These are phyloP conservation scores for Neomonachus schauinslandi DNA, from an alignment of 2,113 vertebrate genomes.

Conservation along the genomic window DNA sequence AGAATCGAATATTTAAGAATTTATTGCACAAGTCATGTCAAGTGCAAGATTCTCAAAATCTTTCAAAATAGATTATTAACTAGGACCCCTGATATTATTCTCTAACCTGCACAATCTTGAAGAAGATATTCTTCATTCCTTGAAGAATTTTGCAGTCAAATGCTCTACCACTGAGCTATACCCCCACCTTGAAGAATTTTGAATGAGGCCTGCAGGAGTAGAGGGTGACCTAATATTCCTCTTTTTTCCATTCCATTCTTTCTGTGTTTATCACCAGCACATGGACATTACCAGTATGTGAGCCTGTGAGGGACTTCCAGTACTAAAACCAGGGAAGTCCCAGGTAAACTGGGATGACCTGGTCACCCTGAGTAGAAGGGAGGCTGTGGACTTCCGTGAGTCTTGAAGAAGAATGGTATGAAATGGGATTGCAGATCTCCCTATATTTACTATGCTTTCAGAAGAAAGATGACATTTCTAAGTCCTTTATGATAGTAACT, in stretches of 20 bases:
- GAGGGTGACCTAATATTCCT: neutral
- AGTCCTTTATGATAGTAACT: conserved; percentile 14
- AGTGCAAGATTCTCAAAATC: conserved; percentile 19
- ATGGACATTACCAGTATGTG: neutral
- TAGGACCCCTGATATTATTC: neutral
- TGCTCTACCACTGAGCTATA: too few relatives aligned
- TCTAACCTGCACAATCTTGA: neutral
- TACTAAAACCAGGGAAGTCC: neutral
- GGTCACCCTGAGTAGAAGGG: neutral
- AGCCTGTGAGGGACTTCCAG: neutral
- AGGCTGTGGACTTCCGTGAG: neutral
- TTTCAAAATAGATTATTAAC: neutral
- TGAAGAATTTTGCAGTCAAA: neutral
- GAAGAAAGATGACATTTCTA: conserved; percentile 16
- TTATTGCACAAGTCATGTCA: neutral
- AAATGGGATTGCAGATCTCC: neutral
- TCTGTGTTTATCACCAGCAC: neutral
- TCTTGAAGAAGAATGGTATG: neutral
- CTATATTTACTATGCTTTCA: neutral
- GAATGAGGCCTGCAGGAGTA: neutral
- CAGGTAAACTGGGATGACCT: neutral
- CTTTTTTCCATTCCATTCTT: neutral
- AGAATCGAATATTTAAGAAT: neutral
- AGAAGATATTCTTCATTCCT: neutral
- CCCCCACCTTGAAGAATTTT: neutral